Base-by-base conservation (phyloP, 2,113 vertebrate genomes). In the Ammodytes dubius region DNA sequence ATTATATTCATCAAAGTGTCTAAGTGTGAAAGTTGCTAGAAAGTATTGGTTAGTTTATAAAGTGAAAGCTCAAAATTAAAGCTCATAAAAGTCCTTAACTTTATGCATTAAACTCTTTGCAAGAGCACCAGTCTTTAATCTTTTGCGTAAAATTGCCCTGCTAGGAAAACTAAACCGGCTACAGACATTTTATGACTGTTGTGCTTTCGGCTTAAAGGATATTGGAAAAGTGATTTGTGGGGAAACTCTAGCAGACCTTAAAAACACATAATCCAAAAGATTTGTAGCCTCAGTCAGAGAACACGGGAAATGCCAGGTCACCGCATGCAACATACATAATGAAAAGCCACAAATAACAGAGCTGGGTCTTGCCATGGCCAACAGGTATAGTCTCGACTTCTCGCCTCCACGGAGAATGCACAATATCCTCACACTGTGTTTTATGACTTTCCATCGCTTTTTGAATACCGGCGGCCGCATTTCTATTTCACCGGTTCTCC, bases 151-250 rank as follows among this genome's bases (percentile, higher is more conserved):
- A 89, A 89, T 80, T 88, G 84, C 77, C 63, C 81, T 71, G 59
- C 19, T 39, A 91, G 89, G 85, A 84, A 83, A 90, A 81, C 77
- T 80, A 87, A 92, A 89, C 89, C 54, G 65, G 85, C 85, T 77
- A 72, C 82, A 87, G 90, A 89, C 86, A 1, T 85, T 93, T 92
- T 92, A 92, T 70, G 83, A 90, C 79, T 86, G 77, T 54, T 88
- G 81, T 71, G 83, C 83, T 79, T 81, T 81, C 50, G 67, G 82
- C 85, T 85, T 87, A 81, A 82, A 91, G 77, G 81, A 91, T 91
- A 91, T 92, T 92, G 83, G 77, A 89, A 82, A 91, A 80, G 86
- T 89, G 86, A 87, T 92, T 92, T 90, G 87, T 83, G 70, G 76
- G 58, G 77, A 70, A 53, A 80, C 70, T 84, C 68, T 58, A 42